These are phyloP conservation scores for Zaprionus kolodkinae DNA, from an alignment of 1,140 invertebrate species.

Conservation along the genomic window DNA sequence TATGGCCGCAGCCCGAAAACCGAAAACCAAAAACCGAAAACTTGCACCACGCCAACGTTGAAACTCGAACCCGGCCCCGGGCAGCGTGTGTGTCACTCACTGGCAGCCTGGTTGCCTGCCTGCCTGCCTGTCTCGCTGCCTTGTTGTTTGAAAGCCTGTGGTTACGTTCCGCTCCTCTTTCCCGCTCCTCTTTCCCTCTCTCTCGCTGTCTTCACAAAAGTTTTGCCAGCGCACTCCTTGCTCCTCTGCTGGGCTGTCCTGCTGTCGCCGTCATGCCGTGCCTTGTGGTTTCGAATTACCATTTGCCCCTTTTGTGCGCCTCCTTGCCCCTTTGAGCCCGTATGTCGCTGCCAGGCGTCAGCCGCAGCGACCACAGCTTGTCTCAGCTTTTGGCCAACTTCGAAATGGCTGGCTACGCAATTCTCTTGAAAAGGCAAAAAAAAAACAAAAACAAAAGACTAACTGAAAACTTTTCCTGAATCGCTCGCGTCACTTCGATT, in stretches of 20 bases:
- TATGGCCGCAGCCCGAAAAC: constrained; percentile 61
- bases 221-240: constrained; percentile 23
- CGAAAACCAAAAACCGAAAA: constrained; percentile 52
- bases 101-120: neutral
- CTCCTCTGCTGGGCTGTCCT: neutral
- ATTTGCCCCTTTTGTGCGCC: constrained; percentile 33
- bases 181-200: neutral
- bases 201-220: constrained; percentile 29
- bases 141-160: neutral
- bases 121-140: neutral
- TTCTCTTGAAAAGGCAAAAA: constrained; percentile 42
- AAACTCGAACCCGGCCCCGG: constrained; percentile 64
- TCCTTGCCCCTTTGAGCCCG: constrained; percentile 31
- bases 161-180: neutral
- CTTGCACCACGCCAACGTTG: constrained; percentile 59
- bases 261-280: constrained; percentile 4
- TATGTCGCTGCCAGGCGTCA: constrained; percentile 6
- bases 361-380: constrained; percentile 22
- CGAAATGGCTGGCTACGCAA: constrained; percentile 39
- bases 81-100: constrained; percentile 46
- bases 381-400: constrained; percentile 38
- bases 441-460: neutral
- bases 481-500: constrained; percentile 48
- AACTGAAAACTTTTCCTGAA: constrained; percentile 52
- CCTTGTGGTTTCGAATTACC: constrained; percentile 70